Evolutionary conservation across 2,113 vertebrate genomes (phyloP), one percentile per base, ranked within the genome.

Genomic region (Circaetus cinerascens): DNA sequence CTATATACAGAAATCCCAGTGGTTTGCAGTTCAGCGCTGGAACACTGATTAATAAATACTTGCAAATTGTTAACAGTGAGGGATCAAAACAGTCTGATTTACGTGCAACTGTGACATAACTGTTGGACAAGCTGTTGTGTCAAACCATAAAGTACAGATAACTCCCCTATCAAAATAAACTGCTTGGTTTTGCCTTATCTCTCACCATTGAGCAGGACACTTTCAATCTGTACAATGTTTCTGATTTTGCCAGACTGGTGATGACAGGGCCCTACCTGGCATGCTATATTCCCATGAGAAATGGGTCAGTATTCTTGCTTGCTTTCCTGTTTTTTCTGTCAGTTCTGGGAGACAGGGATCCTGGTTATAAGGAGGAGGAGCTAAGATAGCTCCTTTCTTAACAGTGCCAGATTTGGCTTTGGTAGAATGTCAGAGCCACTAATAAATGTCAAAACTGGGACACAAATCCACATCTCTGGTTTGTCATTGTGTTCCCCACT

Each of bases 401-500:
- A 22, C 40, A 19, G 40, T 80, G 68, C 29, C 29, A 19, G 7
- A 41, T 73, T 50, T 62, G 75, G 25, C 29, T 75, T 83, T 53
- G 26, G n/a, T 63, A 67, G 45, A 43, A 74, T 38, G 53, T 67
- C 50, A 83, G 71, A 93, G 50, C 15, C 45, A 19, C 51, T 78
- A 55, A 59, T 30, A 46, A 75, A 53, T 68, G 26, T 59, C 51
- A 32, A 53, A 82, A 68, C 32, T 20, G 23, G 6, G 34, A 16
- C 50, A 90, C 30, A 48, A 3, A 64, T 80, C 56, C 21, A 7
- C 0, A 0, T 25, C n/a, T 76, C 50, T 71, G 32, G 32, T 63
- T 87, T 83, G 74, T 82, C 36, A 32, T 15, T 55, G 10, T 73
- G 38, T 55, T 80, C 55, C 13, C 26, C 20, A 9, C 27, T 57